Base-by-base conservation (phyloP, 2,113 vertebrate genomes). In the Notothenia coriiceps region DNA sequence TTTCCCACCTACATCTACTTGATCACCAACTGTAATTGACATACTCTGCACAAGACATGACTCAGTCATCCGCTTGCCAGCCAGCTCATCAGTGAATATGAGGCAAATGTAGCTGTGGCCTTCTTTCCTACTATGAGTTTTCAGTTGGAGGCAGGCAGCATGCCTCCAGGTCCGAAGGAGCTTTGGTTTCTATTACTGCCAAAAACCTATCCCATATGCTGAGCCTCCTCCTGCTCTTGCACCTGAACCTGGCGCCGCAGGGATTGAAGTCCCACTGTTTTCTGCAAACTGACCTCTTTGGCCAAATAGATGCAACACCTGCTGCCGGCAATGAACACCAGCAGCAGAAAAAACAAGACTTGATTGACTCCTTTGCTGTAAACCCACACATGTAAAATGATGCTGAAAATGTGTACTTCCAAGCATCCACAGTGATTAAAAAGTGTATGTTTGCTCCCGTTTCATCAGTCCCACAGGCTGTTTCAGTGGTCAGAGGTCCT, bases 171-270 rank as follows among this genome's bases (percentile, higher is more conserved):
- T 79, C 63, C 80, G 65, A 79, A 79, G 62, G 18, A 71, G 44
- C 60, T 78, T 15, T n/a, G 52, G 43, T 49, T 10, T 82, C 52
- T 80, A 10, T 54, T 73, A 33, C 49, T 68, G 84, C 75, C 83
- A 88, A 89, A 72, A 62, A 5, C 49, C 49, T 70, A 40, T 33
- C 33, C 56, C 54, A 15, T 71, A 79, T 76, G 7, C 35, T 40
- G 6, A 55, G 50, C 65, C 54, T 67, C 70, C 64, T 74, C 64
- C 65, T 73, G 70, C 65, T 83, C 25, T 40, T 76, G 77, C 83
- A 82, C 68, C 83, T 88, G 77, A 82, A 76, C 75, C 82, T 69
- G 18, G 2, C 40, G 0, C 86, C 25, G 59, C 75, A 1, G 69
- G 84, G 49, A 33, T 5, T 44, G 43, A 61, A 72, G 33, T 59